Percentiles rank a stretch among this genome's conserved stretches.
Conservation (phyloP, 2,797 vertebrate species). For the Brachyrhaphis roseni region DNA sequence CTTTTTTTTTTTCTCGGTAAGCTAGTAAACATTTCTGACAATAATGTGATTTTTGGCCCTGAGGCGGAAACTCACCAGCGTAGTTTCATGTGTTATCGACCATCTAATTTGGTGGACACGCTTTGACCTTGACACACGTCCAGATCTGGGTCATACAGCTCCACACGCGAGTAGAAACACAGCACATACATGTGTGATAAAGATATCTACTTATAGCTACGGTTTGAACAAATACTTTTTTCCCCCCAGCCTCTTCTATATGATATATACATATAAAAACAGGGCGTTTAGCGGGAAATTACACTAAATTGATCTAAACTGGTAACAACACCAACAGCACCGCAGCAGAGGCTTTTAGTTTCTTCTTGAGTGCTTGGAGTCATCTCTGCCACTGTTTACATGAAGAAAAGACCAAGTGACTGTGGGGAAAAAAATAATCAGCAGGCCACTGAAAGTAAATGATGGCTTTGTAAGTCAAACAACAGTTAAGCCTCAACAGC, state of each 20-base stretch:
- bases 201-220: background rate
- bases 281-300: background rate
- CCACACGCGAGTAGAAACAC: constrained; percentile 22
- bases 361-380: constrained; percentile 5
- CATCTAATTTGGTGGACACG: constrained; percentile 21
- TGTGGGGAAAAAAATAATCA: background rate
- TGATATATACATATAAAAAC: background rate
- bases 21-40: constrained; percentile 24
- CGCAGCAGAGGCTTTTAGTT: background rate
- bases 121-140: constrained; percentile 60
- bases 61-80: constrained; percentile 29
- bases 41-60: constrained; percentile 46
- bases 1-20: background rate
- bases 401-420: background rate
- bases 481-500: constrained; percentile 8
- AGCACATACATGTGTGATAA: background rate
- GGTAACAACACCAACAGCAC: background rate
- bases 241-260: background rate
- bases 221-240: background rate
- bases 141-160: constrained; percentile 53
- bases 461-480: constrained; percentile 13
- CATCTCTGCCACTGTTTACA: constrained; percentile 1
- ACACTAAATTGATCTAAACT: background rate
- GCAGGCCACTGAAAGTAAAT: background rate
- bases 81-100: constrained; percentile 54